Evolutionary conservation across 2,888 invertebrate species (phyloP).

Genomic region (Dusona sp.): DNA sequence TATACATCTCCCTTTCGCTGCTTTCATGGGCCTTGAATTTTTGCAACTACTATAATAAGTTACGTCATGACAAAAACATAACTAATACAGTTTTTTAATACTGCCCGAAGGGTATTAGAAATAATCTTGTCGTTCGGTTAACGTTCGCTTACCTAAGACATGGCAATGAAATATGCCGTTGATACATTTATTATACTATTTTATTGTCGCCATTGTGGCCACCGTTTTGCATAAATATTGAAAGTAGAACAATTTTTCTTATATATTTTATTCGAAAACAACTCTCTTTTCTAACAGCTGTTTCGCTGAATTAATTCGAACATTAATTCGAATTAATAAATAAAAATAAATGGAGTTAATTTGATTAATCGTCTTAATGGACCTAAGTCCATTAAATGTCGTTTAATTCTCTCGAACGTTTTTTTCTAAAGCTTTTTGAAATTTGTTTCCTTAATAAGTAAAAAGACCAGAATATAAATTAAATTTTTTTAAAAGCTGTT

Average conservation of each 20-base stretch:
- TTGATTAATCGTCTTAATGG: too few species aligned
- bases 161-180: neutral
- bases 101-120: neutral
- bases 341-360: too few species aligned
- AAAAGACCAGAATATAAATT: too few species aligned
- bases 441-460: too few species aligned
- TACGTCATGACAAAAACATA: neutral
- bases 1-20: neutral
- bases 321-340: too few species aligned
- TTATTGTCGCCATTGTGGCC: neutral
- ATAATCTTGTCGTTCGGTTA: neutral
- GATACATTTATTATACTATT: neutral
- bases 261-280: neutral
- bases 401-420: too few species aligned
- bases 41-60: neutral
- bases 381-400: too few species aligned
- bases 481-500: too few species aligned
- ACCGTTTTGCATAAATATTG: neutral
- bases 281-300: too few species aligned
- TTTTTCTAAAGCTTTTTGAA: too few species aligned
- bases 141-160: neutral
- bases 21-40: neutral
- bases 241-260: neutral
- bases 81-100: neutral
- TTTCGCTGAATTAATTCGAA: too few species aligned